Evolutionary conservation across 2,113 vertebrate species (phyloP), one percentile per base, ranked within the genome.

Genomic region (Myrmophylax atrothorax): DNA sequence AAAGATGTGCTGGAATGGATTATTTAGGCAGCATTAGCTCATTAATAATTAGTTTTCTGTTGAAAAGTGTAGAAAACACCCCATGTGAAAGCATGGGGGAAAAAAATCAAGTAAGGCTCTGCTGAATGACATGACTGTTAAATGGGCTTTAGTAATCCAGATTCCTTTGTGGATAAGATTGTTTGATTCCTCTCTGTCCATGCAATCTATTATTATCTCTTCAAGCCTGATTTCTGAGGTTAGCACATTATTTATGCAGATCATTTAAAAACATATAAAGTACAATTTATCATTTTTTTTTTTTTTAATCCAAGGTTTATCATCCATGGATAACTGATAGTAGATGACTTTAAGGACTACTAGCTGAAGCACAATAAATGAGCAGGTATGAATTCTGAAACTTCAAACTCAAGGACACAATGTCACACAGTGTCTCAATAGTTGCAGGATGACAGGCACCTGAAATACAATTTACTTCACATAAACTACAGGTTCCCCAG

Each of bases 311-410:
- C 18, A 14, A 59, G 12, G 3, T 87, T 90, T 93, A 77, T 77
- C 14, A 67, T 56, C 86, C 17, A 6, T 53, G 8, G 33, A 77
- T 80, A 88, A 94, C 49, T 92, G 83, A 70, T 92, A 77, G 63
- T 29, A 90, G 35, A 42, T 55, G 24, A 60, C 23, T 87, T 75
- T 78, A 67, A 82, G 72, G 59, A 37, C 18, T 83, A 29, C 77
- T 90, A 62, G 28, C 31, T 73, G 67, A 82, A 84, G 69, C 81
- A 82, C 9, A 75, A 17, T 50, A 82, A 91, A 66, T 46, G n/a
- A 49, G 11, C 7, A 85, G 15, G 62, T 90, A 49, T 14, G 15
- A 73, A 83, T 93, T 93, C 29, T 85, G 49, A 66, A 83, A 31
- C n/a, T 81, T 89, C 12, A 35, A 78, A 37, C 28, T 80, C 78